A percentile compares a stretch with the other conserved stretches of the same genome.
Conservation (phyloP, 2,888 invertebrate species). For the Ommatoiulus sabulosus region DNA sequence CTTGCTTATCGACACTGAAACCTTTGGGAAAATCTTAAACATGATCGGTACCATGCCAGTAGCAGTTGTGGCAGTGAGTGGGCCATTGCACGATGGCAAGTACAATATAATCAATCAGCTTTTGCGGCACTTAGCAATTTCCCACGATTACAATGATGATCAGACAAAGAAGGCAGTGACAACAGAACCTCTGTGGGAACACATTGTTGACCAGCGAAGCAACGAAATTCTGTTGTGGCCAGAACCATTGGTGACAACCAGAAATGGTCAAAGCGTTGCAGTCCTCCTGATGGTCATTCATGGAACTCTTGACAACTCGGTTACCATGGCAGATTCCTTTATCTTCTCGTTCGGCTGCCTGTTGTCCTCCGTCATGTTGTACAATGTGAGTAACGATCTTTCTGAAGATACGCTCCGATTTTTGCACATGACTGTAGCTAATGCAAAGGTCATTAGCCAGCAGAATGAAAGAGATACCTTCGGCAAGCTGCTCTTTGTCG, state of each 20-base stretch:
- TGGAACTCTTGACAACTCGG: background rate
- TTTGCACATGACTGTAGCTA: background rate
- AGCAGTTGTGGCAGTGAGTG: background rate
- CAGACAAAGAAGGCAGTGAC: background rate
- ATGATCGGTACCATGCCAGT: background rate
- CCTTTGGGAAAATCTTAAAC: background rate
- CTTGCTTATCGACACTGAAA: background rate
- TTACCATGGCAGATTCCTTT: background rate
- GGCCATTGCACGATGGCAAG: background rate
- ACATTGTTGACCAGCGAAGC: background rate
- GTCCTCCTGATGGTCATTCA: background rate
- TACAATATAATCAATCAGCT: background rate
- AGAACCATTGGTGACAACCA: background rate
- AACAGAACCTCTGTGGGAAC: background rate
- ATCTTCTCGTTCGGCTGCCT: background rate
- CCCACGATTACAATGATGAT: too few relatives aligned
- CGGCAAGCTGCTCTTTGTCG: background rate
- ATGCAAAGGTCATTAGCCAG: background rate
- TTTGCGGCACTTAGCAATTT: background rate
- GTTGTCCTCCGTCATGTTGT: background rate
- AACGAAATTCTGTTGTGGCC: conserved; percentile 15
- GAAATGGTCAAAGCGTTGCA: background rate
- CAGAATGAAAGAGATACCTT: background rate
- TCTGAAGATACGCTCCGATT: background rate
- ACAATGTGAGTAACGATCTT: background rate